phyloP scores from a whole-genome alignment of 2,888 invertebrate genomes.

The Platycnemis pennipes region DNA sequence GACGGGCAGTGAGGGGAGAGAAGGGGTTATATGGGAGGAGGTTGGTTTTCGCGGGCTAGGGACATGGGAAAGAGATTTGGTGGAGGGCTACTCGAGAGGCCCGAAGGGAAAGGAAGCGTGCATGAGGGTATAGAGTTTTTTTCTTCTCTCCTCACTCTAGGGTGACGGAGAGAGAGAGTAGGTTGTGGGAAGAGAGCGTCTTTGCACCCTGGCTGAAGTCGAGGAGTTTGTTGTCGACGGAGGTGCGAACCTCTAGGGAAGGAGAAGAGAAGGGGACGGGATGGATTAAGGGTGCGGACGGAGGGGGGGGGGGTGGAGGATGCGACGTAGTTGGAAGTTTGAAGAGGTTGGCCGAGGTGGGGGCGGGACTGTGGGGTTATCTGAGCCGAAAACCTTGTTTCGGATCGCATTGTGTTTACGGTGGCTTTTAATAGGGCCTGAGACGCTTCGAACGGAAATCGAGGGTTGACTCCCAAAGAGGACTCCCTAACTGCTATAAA shows the following conservation, averaged over 20 bases:
- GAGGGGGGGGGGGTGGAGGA: neutral
- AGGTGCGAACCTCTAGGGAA: conserved; percentile 21
- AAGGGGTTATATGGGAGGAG: neutral
- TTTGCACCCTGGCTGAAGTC: neutral
- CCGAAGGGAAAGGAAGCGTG: neutral
- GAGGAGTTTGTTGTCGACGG: conserved; percentile 43
- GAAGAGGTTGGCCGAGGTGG: neutral
- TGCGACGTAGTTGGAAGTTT: neutral
- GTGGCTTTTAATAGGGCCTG: conserved; percentile 14
- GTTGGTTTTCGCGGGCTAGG: conserved; percentile 6
- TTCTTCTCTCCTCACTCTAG: neutral
- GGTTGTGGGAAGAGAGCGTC: neutral
- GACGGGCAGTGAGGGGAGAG: neutral
- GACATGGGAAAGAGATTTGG: conserved; percentile 51
- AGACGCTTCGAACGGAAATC: neutral
- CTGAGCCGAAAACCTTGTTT: conserved; percentile 36
- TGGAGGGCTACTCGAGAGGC: neutral
- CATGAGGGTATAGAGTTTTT: neutral
- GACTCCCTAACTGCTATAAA: neutral
- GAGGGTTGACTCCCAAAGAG: neutral
- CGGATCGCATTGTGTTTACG: conserved; percentile 24
- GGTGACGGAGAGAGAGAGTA: neutral
- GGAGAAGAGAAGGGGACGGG: neutral
- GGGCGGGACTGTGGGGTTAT: neutral
- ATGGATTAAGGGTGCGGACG: neutral